Evolutionary conservation across 2,888 invertebrate genomes (phyloP), one percentile per base, ranked within the genome.

Genomic region (Neria commutata): DNA sequence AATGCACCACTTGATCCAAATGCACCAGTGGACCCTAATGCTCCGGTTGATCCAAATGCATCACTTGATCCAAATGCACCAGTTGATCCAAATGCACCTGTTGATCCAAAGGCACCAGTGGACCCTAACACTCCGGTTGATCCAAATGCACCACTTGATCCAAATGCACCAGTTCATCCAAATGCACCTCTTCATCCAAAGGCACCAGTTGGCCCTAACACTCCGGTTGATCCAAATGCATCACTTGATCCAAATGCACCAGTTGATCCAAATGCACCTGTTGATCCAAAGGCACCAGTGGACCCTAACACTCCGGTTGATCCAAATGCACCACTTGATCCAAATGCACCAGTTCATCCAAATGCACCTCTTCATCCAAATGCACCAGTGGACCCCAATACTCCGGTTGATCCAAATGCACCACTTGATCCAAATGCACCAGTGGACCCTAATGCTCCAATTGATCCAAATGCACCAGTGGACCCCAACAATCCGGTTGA

Each of bases 401-500:
- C 52, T 4, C 33, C 55, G 19, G 57, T 42, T n/a, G 52, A 42
- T n/a, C 48, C 64, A 0, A 52, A 21, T 17, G 40, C 49, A 16
- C 58, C 65, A 45, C 58, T 56, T 0, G 61, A 63, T 50, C 64
- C 64, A 1, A 67, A 60, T 24, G 56, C 56, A 10, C 61, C 63
- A 29, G 60, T 48, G 0, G 45, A 60, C 46, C 58, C 61, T 1
- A 60, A 40, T 33, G 48, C 50, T n/a, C 54, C 59, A 42, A 49
- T 23, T 3, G 49, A 40, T 5, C 63, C 62, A 0, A 61, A 45
- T 26, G 17, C 55, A 6, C 56, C 66, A 29, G 53, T 52, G 10
- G 49, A 54, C 25, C 58, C 63, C 0, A 66, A 52, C 16, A 49
- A 45, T 3, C 58, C 62, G 8, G 56, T 45, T 1, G 56, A 56